Evolutionary conservation across 2,113 vertebrate species (phyloP).

Genomic region (Miniopterus natalensis): DNA sequence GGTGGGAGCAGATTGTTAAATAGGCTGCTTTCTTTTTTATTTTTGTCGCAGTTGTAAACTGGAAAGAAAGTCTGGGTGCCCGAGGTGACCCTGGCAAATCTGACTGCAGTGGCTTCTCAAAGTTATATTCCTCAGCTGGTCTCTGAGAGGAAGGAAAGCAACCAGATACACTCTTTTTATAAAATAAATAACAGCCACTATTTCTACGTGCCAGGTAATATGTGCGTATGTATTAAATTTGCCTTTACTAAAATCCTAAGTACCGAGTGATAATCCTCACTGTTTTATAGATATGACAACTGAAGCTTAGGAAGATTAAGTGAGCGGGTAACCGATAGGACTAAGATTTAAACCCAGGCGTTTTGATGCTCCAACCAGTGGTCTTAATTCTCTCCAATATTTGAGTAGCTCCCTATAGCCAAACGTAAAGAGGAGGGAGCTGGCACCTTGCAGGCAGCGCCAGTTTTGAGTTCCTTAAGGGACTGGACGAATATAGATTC

Average conservation of each 20-base stretch:
- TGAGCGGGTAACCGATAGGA: neutral
- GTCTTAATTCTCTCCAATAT: neutral
- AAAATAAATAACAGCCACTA: neutral
- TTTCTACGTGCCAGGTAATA: neutral
- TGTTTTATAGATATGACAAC: neutral
- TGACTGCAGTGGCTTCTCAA: neutral
- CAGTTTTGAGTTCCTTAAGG: slow-evolving; percentile 23
- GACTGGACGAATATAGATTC: neutral
- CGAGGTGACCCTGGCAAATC: neutral
- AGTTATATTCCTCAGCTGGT: slow-evolving; percentile 8
- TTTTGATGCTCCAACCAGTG: neutral
- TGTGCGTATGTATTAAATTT: neutral
- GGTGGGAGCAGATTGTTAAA: neutral
- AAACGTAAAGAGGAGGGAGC: neutral
- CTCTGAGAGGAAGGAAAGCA: slow-evolving; percentile 34
- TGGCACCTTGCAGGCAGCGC: neutral
- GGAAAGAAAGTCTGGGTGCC: neutral
- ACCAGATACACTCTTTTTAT: neutral
- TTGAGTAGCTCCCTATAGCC: neutral
- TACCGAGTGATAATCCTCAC: neutral
- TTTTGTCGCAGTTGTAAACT: neutral
- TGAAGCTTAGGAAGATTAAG: neutral
- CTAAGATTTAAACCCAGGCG: neutral
- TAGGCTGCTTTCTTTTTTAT: neutral
- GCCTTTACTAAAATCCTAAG: slow-evolving; percentile 45